phyloP scores from a whole-genome alignment of 2,888 invertebrate genomes.

The Leptogaster cylindrica region DNA sequence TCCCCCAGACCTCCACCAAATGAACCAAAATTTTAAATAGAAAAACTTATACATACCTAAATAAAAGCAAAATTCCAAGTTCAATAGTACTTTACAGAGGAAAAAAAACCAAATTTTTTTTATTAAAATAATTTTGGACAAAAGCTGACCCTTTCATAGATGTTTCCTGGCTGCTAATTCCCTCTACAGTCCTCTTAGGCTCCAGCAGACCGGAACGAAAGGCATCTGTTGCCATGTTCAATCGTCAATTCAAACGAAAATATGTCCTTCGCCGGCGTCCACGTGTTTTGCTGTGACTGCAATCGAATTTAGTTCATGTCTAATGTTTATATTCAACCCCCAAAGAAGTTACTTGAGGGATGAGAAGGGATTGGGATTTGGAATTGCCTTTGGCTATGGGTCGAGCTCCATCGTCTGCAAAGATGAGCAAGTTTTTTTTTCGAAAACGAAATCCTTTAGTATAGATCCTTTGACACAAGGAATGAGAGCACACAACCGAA shows the following conservation, averaged over 20 bases:
- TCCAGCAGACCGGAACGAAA: conserved; percentile 19
- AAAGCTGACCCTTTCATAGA: background rate
- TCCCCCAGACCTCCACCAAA: too few species aligned
- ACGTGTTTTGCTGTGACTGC: background rate
- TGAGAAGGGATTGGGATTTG: background rate
- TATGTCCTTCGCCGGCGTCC: background rate
- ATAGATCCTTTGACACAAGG: too few species aligned
- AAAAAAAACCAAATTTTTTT: too few species aligned
- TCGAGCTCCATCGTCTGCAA: background rate
- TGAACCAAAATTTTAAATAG: background rate
- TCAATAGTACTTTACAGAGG: background rate
- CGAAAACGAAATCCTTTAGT: too few species aligned
- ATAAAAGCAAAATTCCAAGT: background rate
- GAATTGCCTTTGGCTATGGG: background rate
- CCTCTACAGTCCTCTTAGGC: background rate
- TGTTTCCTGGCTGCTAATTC: conserved; percentile 13
- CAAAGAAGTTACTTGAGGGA: too few species aligned
- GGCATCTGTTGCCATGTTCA: conserved; percentile 31
- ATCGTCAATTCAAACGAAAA: background rate
- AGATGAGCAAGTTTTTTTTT: background rate
- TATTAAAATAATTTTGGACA: conserved; percentile 22
- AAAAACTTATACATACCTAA: background rate
- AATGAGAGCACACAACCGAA: background rate
- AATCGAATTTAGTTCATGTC: background rate
- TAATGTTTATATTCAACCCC: background rate